Conservation (phyloP, 2,797 vertebrate genomes). For the Linurgus olivaceus region DNA sequence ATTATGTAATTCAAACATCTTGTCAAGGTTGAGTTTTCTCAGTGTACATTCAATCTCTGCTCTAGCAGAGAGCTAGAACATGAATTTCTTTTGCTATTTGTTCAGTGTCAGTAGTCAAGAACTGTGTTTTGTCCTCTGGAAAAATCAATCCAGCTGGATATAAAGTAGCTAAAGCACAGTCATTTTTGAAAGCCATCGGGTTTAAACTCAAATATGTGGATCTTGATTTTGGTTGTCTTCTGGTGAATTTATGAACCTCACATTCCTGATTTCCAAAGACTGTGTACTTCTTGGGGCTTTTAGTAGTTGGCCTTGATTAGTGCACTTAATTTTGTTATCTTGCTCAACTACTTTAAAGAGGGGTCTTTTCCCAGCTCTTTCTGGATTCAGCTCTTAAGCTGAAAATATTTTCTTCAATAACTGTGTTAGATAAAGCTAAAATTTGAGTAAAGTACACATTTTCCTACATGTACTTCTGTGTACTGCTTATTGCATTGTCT, state of each 20-base stretch:
- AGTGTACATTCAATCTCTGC: not conserved
- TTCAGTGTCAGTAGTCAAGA: not conserved
- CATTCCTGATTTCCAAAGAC: not conserved
- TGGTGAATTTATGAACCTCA: not conserved
- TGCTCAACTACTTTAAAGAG: not conserved
- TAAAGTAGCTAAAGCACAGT: not conserved
- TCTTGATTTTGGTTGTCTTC: not conserved
- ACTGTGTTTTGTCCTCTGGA: not conserved
- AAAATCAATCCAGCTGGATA: not conserved
- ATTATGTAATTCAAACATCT: not conserved
- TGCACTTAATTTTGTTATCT: not conserved
- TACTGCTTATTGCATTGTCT: not conserved
- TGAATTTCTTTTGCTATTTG: not conserved
- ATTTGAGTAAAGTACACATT: not conserved
- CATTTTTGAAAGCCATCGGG: not conserved
- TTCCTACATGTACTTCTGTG: not conserved
- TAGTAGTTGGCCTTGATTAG: not conserved
- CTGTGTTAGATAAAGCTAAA: not conserved
- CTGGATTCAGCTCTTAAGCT: not conserved
- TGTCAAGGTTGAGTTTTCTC: not conserved
- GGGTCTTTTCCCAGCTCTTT: not conserved
- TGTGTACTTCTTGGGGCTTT: not conserved
- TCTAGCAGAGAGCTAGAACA: not conserved
- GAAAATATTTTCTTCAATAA: not conserved
- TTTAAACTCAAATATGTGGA: not conserved